These are phyloP conservation scores for Aplodontia rufa DNA, from an alignment of 2,113 vertebrate genomes.

Conservation along the genomic window DNA sequence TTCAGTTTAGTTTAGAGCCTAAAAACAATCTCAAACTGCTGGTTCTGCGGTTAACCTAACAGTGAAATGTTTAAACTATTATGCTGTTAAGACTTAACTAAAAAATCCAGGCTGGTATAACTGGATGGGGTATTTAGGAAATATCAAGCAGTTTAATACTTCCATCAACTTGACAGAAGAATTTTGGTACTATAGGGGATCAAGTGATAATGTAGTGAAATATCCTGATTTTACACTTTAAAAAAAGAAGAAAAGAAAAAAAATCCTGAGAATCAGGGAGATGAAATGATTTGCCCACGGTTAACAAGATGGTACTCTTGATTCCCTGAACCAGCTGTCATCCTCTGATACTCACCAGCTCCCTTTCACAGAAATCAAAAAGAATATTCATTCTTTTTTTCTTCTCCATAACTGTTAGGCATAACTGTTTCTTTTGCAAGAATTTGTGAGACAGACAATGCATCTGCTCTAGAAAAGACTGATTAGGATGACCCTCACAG, in stretches of 20 bases:
- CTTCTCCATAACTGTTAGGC: not conserved
- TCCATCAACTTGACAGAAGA: not conserved
- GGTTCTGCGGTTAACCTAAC: not conserved
- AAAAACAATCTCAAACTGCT: not conserved
- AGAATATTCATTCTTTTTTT: not conserved
- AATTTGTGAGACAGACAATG: slow-evolving; percentile 28
- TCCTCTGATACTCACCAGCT: not conserved
- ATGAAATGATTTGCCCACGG: not conserved
- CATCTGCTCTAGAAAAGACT: slow-evolving; percentile 34
- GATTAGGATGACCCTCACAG: not conserved
- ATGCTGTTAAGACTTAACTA: not conserved
- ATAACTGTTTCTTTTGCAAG: not conserved
- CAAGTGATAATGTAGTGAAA: not conserved
- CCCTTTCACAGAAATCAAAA: not conserved
- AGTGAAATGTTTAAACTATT: not conserved
- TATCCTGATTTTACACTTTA: not conserved
- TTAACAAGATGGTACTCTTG: not conserved
- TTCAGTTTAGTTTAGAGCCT: not conserved
- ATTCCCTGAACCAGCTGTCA: not conserved
- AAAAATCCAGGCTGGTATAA: not conserved
- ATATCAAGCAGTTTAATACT: not conserved
- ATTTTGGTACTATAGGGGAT: not conserved
- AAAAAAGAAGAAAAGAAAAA: not conserved
- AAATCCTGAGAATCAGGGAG: not conserved
- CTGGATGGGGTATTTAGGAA: not conserved